Evolutionary conservation across 2,888 invertebrate species (phyloP).

Genomic region (Oasisia sp.): DNA sequence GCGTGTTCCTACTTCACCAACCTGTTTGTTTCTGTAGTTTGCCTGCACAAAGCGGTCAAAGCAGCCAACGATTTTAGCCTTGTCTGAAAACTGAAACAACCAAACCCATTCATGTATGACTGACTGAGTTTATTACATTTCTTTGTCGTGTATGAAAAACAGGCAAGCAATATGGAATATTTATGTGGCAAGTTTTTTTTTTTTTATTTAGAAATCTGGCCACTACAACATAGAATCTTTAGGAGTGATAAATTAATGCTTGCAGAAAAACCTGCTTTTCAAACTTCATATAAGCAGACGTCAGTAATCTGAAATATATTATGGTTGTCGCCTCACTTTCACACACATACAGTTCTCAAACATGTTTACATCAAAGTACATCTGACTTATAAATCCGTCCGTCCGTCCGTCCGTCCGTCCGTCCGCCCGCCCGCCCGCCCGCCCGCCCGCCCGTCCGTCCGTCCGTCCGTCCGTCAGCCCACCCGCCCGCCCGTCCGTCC

Average conservation of each 20-base stretch:
- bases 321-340: too few relatives aligned
- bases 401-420: too few relatives aligned
- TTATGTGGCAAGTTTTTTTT: not conserved
- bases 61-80: constrained; percentile 62
- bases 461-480: too few relatives aligned
- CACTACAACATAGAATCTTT: not conserved
- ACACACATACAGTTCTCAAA: too few relatives aligned
- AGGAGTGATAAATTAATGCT: not conserved
- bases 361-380: too few relatives aligned
- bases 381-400: too few relatives aligned
- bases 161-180: not conserved
- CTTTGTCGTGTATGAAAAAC: not conserved
- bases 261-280: not conserved
- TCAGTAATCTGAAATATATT: too few relatives aligned
- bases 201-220: not conserved
- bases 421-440: too few relatives aligned
- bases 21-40: constrained; percentile 67
- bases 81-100: constrained; percentile 60
- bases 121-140: not conserved
- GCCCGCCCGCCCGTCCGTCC: too few relatives aligned
- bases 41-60: constrained; percentile 67
- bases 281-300: too few relatives aligned
- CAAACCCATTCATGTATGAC: too few relatives aligned
- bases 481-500: too few relatives aligned
- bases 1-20: constrained; percentile 38